phyloP scores from a whole-genome alignment of 1,140 invertebrate genomes.

The Saccostrea glomerata region DNA sequence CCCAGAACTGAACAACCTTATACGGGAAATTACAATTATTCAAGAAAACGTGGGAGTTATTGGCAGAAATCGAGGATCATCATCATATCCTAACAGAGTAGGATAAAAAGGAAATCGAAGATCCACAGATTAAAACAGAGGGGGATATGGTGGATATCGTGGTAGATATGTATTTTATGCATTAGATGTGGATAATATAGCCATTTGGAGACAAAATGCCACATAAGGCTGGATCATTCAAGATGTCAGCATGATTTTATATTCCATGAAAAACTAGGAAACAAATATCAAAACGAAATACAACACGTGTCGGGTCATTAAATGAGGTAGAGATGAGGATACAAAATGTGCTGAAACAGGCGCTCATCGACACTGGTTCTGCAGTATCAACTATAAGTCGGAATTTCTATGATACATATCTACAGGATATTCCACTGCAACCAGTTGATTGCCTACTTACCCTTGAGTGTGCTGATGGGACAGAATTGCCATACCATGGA shows the following conservation, averaged over 20 bases:
- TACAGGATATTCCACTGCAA: constrained; percentile 4
- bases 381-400: constrained; percentile 27
- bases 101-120: neutral
- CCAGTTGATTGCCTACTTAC: neutral
- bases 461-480: neutral
- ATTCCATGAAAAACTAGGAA: neutral
- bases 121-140: neutral
- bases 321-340: constrained; percentile 8
- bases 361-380: constrained; percentile 27
- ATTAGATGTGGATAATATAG: neutral
- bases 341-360: neutral
- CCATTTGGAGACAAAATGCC: neutral
- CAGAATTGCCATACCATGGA: neutral
- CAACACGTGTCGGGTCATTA: neutral
- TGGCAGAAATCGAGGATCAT: neutral
- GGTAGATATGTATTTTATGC: neutral
- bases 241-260: neutral
- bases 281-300: neutral
- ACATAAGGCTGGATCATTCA: neutral
- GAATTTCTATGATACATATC: neutral
- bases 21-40: too few relatives aligned
- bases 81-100: neutral
- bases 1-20: too few relatives aligned
- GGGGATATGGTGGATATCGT: neutral
- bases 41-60: too few relatives aligned